Evolutionary conservation across 2,888 invertebrate species (phyloP).

Genomic region (Danaus chrysippus): DNA sequence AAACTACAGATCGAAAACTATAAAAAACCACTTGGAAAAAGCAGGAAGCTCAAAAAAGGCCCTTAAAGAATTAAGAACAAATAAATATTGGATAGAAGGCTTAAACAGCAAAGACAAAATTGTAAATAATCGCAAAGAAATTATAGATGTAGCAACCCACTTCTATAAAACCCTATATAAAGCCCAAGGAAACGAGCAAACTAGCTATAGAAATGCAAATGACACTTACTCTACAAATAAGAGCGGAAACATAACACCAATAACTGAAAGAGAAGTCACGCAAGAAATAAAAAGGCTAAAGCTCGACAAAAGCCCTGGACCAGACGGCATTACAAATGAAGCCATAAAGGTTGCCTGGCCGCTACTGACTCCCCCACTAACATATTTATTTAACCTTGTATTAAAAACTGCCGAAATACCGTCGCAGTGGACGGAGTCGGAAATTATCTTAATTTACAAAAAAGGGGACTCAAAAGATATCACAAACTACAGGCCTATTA

Average conservation of each 20-base stretch:
- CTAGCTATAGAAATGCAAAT: constrained; percentile 8
- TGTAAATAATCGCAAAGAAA: too few species aligned
- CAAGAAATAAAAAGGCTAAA: constrained; percentile 21
- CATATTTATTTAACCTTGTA: too few species aligned
- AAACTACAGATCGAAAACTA: constrained; percentile 18
- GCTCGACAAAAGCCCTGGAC: too few species aligned
- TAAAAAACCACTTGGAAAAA: constrained; percentile 20
- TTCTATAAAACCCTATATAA: constrained; percentile 21
- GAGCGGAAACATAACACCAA: constrained; percentile 17
- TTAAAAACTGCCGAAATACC: constrained; percentile 20
- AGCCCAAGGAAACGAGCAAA: constrained; percentile 7
- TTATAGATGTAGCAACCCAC: too few species aligned
- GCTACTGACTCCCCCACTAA: too few species aligned
- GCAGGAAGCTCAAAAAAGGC: constrained; percentile 21
- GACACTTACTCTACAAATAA: constrained; percentile 13
- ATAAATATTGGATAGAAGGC: constrained; percentile 26
- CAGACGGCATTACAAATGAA: too few species aligned
- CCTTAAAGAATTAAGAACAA: constrained; percentile 24
- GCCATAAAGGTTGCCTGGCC: too few species aligned
- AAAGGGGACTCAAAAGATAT: constrained; percentile 26
- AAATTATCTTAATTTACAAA: constrained; percentile 26
- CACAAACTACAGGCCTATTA: constrained; percentile 29
- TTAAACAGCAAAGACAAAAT: too few species aligned
- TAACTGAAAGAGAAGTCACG: constrained; percentile 25
- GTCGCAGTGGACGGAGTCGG: constrained; percentile 23